A percentile compares a stretch with the other conserved stretches of the same genome.
Evolutionary conservation across 2,113 vertebrate species (phyloP).

Genomic region (Cardinalis cardinalis): DNA sequence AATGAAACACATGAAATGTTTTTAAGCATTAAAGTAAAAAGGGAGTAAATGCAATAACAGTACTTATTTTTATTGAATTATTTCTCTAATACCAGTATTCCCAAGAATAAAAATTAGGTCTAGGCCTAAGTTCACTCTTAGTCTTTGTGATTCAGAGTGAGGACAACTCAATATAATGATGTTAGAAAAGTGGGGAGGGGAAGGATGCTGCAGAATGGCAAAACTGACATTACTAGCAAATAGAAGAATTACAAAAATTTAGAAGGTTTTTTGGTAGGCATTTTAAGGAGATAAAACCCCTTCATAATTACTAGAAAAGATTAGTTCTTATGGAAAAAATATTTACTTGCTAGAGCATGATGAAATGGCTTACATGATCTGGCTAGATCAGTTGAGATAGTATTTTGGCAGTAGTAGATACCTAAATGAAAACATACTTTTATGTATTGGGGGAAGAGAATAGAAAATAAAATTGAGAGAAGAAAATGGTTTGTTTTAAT

Average conservation of each 20-base stretch:
- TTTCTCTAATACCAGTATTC: not conserved
- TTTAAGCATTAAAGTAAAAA: not conserved
- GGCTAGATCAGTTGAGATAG: not conserved
- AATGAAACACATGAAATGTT: not conserved
- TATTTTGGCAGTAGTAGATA: not conserved
- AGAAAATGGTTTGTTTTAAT: not conserved
- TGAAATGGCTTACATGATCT: not conserved
- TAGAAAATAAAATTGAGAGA: not conserved
- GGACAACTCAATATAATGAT: not conserved
- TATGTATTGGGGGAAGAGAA: not conserved
- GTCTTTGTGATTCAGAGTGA: not conserved
- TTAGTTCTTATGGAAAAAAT: not conserved
- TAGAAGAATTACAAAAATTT: not conserved
- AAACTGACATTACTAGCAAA: not conserved
- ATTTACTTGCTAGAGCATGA: not conserved
- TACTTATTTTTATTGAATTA: not conserved
- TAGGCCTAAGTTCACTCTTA: not conserved
- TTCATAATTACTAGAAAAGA: not conserved
- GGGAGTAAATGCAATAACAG: not conserved
- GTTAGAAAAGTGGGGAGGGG: not conserved
- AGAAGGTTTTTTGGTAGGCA: not conserved
- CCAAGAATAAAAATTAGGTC: not conserved
- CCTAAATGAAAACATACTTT: not conserved
- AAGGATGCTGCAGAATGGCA: not conserved
- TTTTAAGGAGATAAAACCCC: fast-evolving